Percentiles rank a stretch among this genome's conserved stretches.
phyloP scores from a whole-genome alignment of 2,113 vertebrate genomes.

The Malurus alboscapulatus region DNA sequence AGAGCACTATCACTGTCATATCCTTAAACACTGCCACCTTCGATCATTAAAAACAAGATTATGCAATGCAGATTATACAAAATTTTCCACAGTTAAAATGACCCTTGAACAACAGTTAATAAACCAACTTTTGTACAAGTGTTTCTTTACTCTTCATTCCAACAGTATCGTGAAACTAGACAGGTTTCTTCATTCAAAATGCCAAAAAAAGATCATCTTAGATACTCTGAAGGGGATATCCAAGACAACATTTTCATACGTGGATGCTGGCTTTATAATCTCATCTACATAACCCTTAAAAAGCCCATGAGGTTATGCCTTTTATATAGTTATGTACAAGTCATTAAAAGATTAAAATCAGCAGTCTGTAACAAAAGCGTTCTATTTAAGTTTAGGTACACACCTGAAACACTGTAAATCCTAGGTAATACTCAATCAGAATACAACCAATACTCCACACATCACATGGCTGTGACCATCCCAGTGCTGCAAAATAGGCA shows the following conservation, averaged over 20 bases:
- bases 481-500: slow-evolving; percentile 79
- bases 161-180: neutral
- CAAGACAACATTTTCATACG: neutral
- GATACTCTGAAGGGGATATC: neutral
- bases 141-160: neutral
- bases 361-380: neutral
- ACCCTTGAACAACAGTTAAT: neutral
- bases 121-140: neutral
- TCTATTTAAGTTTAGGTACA: neutral
- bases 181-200: neutral
- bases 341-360: neutral
- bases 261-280: neutral
- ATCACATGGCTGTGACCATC: slow-evolving; percentile 94
- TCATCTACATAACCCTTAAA: neutral
- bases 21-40: neutral
- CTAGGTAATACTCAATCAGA: slow-evolving; percentile 94
- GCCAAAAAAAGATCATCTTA: neutral
- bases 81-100: neutral
- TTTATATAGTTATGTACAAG: neutral
- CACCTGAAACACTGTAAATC: slow-evolving; percentile 94
- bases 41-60: neutral
- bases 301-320: neutral
- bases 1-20: neutral
- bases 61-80: neutral
- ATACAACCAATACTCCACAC: slow-evolving; percentile 97